Conservation (phyloP, 2,797 vertebrate species). For the Onychomys torridus region DNA sequence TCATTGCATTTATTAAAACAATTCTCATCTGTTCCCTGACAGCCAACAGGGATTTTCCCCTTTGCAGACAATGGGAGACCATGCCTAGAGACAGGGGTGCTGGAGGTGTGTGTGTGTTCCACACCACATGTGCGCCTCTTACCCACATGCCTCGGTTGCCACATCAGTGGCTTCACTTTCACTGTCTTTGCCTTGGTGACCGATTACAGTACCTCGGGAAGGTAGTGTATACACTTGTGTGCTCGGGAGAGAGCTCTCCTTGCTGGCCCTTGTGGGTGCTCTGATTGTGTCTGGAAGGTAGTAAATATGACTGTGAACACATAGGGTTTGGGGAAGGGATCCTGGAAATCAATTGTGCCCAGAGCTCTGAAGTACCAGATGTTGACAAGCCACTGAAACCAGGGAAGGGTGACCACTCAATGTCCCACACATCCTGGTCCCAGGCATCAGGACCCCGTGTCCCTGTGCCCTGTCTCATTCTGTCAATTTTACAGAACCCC, state of each 20-base stretch:
- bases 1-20: slow-evolving; percentile 26
- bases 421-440: neutral
- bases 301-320: rapidly evolving
- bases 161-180: neutral
- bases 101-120: neutral
- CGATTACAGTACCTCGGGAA: neutral
- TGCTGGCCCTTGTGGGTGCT: neutral
- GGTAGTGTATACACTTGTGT: rapidly evolving
- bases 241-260: neutral
- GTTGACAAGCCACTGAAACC: neutral
- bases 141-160: neutral
- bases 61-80: neutral
- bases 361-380: neutral
- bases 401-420: neutral
- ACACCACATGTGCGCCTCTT: neutral
- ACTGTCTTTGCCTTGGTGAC: neutral
- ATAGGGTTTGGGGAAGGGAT: neutral
- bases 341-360: neutral
- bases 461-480: neutral
- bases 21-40: neutral
- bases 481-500: neutral
- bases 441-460: neutral
- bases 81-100: neutral
- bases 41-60: neutral
- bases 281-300: neutral